These are phyloP conservation scores for Megaustenia siamemsis DNA, from an alignment of 2,888 invertebrate species.

Conservation along the genomic window DNA sequence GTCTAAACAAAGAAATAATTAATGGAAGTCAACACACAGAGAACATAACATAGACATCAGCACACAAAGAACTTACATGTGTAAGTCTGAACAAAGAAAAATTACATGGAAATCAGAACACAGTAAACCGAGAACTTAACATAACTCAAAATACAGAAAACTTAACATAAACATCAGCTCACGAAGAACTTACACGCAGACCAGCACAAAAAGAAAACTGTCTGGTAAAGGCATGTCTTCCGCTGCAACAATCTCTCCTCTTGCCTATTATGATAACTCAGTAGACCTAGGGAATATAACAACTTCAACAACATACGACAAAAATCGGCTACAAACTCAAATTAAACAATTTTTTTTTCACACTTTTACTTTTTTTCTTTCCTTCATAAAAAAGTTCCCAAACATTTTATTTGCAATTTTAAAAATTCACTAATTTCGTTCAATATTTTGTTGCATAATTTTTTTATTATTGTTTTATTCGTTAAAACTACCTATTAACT, in stretches of 20 bases:
- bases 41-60: background rate
- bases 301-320: background rate
- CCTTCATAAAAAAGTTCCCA: too few relatives aligned
- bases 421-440: too few relatives aligned
- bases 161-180: constrained; percentile 49
- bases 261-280: constrained; percentile 59
- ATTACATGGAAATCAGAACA: background rate
- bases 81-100: background rate
- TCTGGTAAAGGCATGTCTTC: constrained; percentile 60
- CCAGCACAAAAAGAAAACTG: constrained; percentile 62
- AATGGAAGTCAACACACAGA: background rate
- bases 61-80: too few relatives aligned
- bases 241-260: constrained; percentile 56
- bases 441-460: too few relatives aligned
- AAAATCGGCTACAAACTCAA: too few relatives aligned
- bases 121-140: constrained; percentile 27
- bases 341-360: too few relatives aligned
- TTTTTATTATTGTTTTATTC: too few relatives aligned
- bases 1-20: constrained; percentile 61
- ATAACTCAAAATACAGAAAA: too few relatives aligned
- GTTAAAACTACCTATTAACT: too few relatives aligned
- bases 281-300: constrained; percentile 49
- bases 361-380: too few relatives aligned
- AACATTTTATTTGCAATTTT: too few relatives aligned
- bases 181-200: constrained; percentile 59